phyloP scores from a whole-genome alignment of 2,113 vertebrate genomes.

The Sapajus apella region DNA sequence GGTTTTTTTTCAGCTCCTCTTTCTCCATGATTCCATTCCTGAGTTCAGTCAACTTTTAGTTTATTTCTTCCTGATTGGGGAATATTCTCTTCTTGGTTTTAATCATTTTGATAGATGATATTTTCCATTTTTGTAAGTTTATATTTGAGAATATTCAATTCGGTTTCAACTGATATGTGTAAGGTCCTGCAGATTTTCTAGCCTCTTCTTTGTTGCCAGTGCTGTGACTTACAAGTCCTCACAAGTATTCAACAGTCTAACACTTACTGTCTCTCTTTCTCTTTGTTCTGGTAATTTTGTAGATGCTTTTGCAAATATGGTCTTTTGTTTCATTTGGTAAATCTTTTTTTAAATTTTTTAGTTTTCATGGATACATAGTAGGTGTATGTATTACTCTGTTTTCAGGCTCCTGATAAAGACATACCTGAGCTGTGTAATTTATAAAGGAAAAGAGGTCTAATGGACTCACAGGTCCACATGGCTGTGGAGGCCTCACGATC shows the following conservation, averaged over 20 bases:
- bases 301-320: neutral
- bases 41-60: neutral
- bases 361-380: too few species aligned
- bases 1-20: neutral
- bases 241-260: neutral
- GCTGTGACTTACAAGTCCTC: neutral
- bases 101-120: neutral
- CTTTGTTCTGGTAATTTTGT: neutral
- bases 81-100: neutral
- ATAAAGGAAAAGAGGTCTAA: too few species aligned
- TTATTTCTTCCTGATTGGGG: neutral
- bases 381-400: too few species aligned
- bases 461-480: too few species aligned
- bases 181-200: neutral
- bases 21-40: neutral
- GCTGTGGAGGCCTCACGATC: too few species aligned
- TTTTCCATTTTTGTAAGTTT: neutral
- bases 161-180: neutral
- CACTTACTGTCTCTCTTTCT: neutral
- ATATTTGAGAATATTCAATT: neutral
- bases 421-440: too few species aligned
- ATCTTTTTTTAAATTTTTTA: too few species aligned
- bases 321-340: neutral
- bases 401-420: too few species aligned
- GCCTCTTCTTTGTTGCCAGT: neutral